These are phyloP conservation scores for Balearica regulorum DNA, from an alignment of 2,797 vertebrate species.

Conservation along the genomic window DNA sequence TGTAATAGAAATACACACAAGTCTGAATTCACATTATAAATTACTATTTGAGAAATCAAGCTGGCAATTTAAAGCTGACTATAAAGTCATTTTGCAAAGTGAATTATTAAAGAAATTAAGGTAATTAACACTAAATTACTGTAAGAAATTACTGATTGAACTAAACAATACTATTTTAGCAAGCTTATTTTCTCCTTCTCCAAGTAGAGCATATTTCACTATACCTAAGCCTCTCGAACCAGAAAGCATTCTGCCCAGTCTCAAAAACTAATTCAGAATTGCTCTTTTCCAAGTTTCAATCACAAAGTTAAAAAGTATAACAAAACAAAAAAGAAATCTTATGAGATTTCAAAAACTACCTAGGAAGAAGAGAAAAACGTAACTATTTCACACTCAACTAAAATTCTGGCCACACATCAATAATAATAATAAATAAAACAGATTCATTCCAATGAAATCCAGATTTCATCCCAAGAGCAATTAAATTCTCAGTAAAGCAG, in stretches of 20 bases:
- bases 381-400: not conserved
- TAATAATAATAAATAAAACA: too few species aligned
- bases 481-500: conserved; percentile 25
- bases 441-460: not conserved
- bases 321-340: not conserved
- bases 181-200: not conserved
- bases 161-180: not conserved
- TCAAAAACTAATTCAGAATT: not conserved
- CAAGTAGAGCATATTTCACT: not conserved
- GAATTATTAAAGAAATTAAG: not conserved
- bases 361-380: not conserved
- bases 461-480: conserved; percentile 1
- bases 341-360: not conserved
- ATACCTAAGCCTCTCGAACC: not conserved
- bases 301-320: not conserved
- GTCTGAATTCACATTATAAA: not conserved
- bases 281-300: not conserved
- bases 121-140: not conserved
- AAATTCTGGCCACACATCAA: not conserved
- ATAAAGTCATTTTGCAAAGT: not conserved
- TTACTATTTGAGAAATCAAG: not conserved
- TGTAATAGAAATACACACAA: not conserved
- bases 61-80: not conserved
- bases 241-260: not conserved
- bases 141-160: not conserved